Evolutionary conservation across 2,113 vertebrate species (phyloP).

Genomic region (Telmatochromis sp.): DNA sequence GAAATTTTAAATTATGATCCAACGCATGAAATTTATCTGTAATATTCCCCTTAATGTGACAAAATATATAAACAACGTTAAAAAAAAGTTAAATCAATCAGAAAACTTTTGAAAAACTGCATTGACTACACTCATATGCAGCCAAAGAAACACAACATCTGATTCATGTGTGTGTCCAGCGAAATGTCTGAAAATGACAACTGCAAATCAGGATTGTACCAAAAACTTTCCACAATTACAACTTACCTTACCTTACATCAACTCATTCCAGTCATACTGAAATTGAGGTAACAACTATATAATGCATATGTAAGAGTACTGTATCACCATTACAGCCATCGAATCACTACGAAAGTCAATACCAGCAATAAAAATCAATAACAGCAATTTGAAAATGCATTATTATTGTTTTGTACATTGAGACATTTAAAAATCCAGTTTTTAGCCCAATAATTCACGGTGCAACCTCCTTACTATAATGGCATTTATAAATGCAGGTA

Average conservation of each 20-base stretch:
- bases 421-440: not conserved
- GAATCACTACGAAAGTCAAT: not conserved
- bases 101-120: not conserved
- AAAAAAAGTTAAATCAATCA: not conserved
- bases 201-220: not conserved
- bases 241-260: not conserved
- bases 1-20: not conserved
- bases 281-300: slow-evolving; percentile 17
- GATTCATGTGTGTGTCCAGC: not conserved
- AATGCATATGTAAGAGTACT: slow-evolving; percentile 6
- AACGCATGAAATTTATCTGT: not conserved
- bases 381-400: slow-evolving; percentile 24
- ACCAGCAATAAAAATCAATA: not conserved
- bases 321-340: slow-evolving; percentile 11
- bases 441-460: not conserved
- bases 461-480: not conserved
- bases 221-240: not conserved
- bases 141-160: not conserved
- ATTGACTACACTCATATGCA: not conserved
- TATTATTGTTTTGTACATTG: not conserved
- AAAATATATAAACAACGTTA: not conserved
- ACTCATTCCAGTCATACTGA: not conserved
- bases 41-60: not conserved
- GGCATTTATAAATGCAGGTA: not conserved
- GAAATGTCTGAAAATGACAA: not conserved